phyloP scores from a whole-genome alignment of 2,113 vertebrate species.

The Notarius lentiginosus region DNA sequence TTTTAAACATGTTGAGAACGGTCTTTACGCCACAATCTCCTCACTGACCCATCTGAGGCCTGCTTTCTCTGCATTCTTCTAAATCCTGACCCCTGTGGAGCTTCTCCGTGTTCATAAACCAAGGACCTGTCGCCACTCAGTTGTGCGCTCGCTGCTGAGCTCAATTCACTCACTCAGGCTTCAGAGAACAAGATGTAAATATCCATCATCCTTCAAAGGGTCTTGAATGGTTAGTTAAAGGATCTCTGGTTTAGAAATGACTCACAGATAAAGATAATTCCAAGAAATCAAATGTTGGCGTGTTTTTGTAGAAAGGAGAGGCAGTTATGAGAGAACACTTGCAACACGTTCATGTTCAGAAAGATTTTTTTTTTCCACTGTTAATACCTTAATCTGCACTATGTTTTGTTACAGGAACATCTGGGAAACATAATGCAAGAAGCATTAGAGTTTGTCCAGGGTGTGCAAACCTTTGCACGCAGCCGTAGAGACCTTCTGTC shows the following conservation, averaged over 20 bases:
- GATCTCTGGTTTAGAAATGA: neutral
- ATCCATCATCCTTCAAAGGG: neutral
- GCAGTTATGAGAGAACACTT: neutral
- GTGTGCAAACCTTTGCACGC: neutral
- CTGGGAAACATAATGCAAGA: neutral
- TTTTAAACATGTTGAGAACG: slow-evolving; percentile 21
- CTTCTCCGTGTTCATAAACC: neutral
- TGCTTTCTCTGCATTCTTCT: neutral
- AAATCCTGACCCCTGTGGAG: slow-evolving; percentile 15
- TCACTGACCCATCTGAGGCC: neutral
- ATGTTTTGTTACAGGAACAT: neutral
- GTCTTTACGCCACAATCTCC: neutral
- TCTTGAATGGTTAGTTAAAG: neutral
- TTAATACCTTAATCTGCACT: neutral
- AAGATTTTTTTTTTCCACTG: no score
- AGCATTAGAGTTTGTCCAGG: neutral
- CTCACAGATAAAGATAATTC: neutral
- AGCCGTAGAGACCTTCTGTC: neutral
- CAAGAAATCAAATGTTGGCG: neutral
- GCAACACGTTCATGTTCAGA: neutral
- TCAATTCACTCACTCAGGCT: neutral
- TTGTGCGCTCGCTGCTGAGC: neutral
- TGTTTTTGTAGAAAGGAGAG: neutral
- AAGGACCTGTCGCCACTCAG: neutral
- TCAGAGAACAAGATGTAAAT: neutral